Evolutionary conservation across 2,888 invertebrate genomes (phyloP).

Genomic region (Melitaea athalia): DNA sequence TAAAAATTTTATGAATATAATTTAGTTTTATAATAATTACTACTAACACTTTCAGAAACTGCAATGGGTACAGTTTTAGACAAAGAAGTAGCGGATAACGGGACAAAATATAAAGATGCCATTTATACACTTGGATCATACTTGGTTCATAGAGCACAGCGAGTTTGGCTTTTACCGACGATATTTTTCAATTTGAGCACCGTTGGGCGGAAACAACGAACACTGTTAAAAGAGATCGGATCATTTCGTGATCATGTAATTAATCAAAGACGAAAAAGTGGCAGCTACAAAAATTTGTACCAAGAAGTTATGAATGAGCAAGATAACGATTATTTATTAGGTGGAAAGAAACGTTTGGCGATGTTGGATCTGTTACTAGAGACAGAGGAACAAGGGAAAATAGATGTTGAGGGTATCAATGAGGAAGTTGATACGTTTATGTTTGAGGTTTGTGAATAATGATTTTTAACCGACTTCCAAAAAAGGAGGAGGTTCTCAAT

Average conservation of each 20-base stretch:
- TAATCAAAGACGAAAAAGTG: slow-evolving; percentile 48
- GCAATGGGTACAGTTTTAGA: slow-evolving; percentile 87
- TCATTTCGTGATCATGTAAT: slow-evolving; percentile 55
- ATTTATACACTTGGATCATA: slow-evolving; percentile 75
- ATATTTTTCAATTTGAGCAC: slow-evolving; percentile 79
- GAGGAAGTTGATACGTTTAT: slow-evolving; percentile 62
- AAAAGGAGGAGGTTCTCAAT: no score
- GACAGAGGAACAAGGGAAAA: slow-evolving; percentile 71
- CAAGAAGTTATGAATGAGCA: slow-evolving; percentile 39
- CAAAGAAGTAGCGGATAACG: slow-evolving; percentile 57
- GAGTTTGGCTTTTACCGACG: slow-evolving; percentile 82
- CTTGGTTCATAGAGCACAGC: slow-evolving; percentile 63
- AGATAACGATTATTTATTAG: not conserved
- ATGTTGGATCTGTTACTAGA: slow-evolving; percentile 79
- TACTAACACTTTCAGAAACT: slow-evolving; percentile 65
- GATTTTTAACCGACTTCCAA: no score
- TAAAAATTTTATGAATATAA: no score
- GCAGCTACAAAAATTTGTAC: slow-evolving; percentile 47
- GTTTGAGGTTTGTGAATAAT: slow-evolving; percentile 74
- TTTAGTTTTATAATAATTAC: no score
- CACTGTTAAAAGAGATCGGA: slow-evolving; percentile 60
- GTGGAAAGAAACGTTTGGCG: slow-evolving; percentile 72
- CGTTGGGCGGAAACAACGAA: slow-evolving; percentile 73
- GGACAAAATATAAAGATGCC: slow-evolving; percentile 81
- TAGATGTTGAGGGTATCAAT: slow-evolving; percentile 78